Conservation (phyloP, 2,797 vertebrate species). For the Spinibarbus caldwelli region DNA sequence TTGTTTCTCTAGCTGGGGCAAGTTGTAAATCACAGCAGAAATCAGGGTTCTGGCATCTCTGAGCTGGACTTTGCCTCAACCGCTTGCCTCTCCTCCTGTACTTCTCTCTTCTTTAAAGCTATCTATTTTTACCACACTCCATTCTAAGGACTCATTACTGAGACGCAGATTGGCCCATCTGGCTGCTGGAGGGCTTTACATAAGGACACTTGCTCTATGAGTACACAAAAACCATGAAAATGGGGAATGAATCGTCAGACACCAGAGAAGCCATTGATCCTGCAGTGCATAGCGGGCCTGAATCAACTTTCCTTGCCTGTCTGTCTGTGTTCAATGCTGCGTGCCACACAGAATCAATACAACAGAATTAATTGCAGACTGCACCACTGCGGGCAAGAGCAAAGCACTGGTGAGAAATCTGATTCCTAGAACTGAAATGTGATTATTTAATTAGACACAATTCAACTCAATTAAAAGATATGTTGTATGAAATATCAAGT, state of each 20-base stretch:
- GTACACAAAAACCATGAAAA: conserved; percentile 9
- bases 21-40: conserved; percentile 15
- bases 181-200: background rate
- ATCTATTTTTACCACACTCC: conserved; percentile 32
- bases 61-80: background rate
- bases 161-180: conserved; percentile 19
- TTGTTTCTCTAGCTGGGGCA: background rate
- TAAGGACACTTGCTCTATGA: background rate
- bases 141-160: conserved; percentile 30
- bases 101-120: conserved; percentile 27
- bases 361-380: conserved; percentile 36
- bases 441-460: background rate
- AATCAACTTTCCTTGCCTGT: conserved; percentile 18
- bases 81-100: background rate
- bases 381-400: conserved; percentile 21
- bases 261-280: conserved; percentile 7
- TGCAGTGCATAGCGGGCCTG: conserved; percentile 5
- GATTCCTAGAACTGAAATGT: background rate
- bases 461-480: background rate
- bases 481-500: background rate
- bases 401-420: background rate
- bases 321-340: conserved; percentile 17
- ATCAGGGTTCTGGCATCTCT: background rate
- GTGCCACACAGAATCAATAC: conserved; percentile 39
- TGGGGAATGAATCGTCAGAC: conserved; percentile 6